Conservation (phyloP, 2,113 vertebrate species). For the Canis aureus region DNA sequence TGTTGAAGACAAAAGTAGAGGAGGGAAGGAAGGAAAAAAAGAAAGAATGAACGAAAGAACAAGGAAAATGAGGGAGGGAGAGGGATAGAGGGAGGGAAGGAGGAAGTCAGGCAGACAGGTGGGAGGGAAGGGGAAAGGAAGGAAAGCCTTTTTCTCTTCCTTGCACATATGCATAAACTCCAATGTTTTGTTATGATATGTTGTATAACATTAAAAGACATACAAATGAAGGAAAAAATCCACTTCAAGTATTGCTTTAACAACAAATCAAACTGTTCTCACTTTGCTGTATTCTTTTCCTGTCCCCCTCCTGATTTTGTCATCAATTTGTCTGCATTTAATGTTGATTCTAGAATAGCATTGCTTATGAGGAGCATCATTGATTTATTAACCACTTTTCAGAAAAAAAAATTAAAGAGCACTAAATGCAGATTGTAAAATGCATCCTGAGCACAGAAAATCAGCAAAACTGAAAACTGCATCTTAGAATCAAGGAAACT, state of each 20-base stretch:
- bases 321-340: background rate
- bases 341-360: background rate
- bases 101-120: too few species aligned
- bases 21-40: background rate
- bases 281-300: background rate
- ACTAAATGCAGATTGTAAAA: background rate
- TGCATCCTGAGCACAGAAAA: background rate
- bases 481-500: background rate
- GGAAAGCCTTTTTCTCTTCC: background rate
- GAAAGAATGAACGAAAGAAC: background rate
- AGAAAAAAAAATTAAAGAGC: background rate
- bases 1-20: background rate
- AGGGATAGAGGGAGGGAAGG: background rate
- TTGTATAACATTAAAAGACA: background rate
- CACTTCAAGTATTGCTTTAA: background rate
- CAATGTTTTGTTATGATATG: background rate
- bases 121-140: background rate
- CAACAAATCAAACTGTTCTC: background rate
- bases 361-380: background rate
- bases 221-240: background rate
- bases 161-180: background rate
- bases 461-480: background rate
- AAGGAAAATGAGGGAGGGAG: background rate
- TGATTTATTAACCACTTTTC: slow-evolving; percentile 30
- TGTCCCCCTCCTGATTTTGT: background rate